Conservation (phyloP, 2,797 vertebrate genomes). For the Picus viridis region DNA sequence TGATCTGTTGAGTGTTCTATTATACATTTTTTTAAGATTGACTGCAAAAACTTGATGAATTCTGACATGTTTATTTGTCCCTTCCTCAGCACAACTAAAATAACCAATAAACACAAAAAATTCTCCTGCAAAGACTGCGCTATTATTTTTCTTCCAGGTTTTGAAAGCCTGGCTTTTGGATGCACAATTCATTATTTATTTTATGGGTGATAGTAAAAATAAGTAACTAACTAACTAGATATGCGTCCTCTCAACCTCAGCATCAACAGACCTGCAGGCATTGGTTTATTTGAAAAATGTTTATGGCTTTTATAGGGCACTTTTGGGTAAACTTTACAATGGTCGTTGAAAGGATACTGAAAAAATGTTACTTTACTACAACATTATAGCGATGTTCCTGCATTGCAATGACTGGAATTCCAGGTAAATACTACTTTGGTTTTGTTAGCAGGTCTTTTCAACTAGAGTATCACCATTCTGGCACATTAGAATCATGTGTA, state of each 20-base stretch:
- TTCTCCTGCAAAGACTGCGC: not conserved
- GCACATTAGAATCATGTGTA: not conserved
- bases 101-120: not conserved
- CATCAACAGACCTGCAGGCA: not conserved
- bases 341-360: not conserved
- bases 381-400: not conserved
- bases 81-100: not conserved
- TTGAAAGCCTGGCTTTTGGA: not conserved
- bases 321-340: not conserved
- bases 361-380: not conserved
- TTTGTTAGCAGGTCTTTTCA: not conserved
- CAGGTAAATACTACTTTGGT: not conserved
- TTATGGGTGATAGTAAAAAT: constrained; percentile 16
- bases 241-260: not conserved
- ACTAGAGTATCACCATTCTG: not conserved
- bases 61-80: constrained; percentile 48
- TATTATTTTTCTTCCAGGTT: not conserved
- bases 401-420: not conserved
- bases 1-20: not conserved
- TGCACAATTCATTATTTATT: constrained; percentile 41
- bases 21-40: constrained; percentile 1
- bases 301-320: not conserved
- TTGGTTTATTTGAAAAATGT: not conserved
- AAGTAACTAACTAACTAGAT: not conserved
- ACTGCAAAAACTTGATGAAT: constrained; percentile 39